Evolutionary conservation across 2,888 invertebrate species (phyloP), one percentile per base, ranked within the genome.

Genomic region (Dendrolimus houi): DNA sequence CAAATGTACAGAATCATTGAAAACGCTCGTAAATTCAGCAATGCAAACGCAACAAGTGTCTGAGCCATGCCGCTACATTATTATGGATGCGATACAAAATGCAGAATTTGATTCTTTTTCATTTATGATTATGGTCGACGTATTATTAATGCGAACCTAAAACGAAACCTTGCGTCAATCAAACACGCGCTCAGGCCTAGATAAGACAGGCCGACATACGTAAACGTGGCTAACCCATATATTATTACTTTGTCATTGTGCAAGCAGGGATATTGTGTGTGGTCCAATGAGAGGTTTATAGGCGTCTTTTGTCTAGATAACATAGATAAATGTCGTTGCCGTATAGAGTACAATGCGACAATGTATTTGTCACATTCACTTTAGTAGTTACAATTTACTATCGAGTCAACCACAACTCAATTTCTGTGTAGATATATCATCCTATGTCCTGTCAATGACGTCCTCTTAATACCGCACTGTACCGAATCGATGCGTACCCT

Each of bases 251-350:
- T 68, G 74, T 77, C 82, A 84, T 88, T 88, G 87, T 87, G 72
- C 72, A 73, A 74, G 70, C 66, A 71, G 70, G 74, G 75, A 87
- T 89, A 88, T 86, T 88, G 88, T 88, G 90, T 90, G 90, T 90
- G 89, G 89, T 89, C 90, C 87, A 83, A 83, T 86, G 83, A 73
- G 77, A 84, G 79, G 85, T 89, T 86, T 85, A 88, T 89, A 84
- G 85, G 74, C 77, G 74, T 75, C 79, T 83, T 87, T 90, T 90
- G 90, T 90, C 85, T 87, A 77, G 86, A 87, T 89, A 87, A 87
- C 89, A 83, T 80, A 85, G 89, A 90, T 88, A 88, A 87, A 90
- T 89, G 88, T 87, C 76, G 77, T 79, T 81, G 79, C 84, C 85
- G 82, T 87, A 82, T 83, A 78, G 70, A 83, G 85, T 72, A 85